Percentiles rank a stretch among this genome's conserved stretches.
These are phyloP conservation scores for Osmoderma eremita DNA, from an alignment of 2,888 invertebrate species.

Conservation along the genomic window DNA sequence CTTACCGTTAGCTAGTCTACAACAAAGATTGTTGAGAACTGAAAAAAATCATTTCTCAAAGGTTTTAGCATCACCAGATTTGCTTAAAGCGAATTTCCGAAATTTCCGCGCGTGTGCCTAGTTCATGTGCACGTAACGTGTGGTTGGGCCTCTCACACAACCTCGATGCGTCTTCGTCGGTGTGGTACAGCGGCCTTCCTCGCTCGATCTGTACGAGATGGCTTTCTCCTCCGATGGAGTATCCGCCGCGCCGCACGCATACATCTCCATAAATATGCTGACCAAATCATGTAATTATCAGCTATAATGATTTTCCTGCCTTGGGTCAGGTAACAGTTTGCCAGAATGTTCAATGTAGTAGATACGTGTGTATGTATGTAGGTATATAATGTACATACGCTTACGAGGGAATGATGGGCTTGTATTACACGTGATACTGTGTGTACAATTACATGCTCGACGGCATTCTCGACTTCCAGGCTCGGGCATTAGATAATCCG, in stretches of 20 bases:
- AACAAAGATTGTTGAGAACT: too few relatives aligned
- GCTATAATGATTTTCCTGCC: conserved; percentile 46
- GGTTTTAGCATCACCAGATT: too few relatives aligned
- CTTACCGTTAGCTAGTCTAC: too few relatives aligned
- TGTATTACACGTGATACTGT: too few relatives aligned
- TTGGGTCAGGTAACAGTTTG: conserved; percentile 46
- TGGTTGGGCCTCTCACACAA: too few relatives aligned
- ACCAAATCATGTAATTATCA: conserved; percentile 45
- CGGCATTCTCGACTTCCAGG: neutral
- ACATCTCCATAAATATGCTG: conserved; percentile 2
- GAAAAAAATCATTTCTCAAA: too few relatives aligned
- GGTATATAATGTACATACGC: neutral
- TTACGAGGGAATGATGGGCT: too few relatives aligned
- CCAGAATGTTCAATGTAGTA: neutral
- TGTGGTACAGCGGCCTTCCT: too few relatives aligned
- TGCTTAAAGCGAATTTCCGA: too few relatives aligned
- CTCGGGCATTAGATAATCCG: conserved; percentile 4
- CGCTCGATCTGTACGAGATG: conserved; percentile 4
- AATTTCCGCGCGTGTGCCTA: too few relatives aligned
- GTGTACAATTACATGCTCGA: neutral
- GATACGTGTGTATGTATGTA: neutral
- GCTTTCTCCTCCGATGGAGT: conserved; percentile 9
- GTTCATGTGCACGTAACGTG: too few relatives aligned
- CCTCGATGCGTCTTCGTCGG: too few relatives aligned
- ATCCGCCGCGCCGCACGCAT: neutral